Conservation (phyloP, 2,888 invertebrate genomes). For the Acrocyrtus sp. region DNA sequence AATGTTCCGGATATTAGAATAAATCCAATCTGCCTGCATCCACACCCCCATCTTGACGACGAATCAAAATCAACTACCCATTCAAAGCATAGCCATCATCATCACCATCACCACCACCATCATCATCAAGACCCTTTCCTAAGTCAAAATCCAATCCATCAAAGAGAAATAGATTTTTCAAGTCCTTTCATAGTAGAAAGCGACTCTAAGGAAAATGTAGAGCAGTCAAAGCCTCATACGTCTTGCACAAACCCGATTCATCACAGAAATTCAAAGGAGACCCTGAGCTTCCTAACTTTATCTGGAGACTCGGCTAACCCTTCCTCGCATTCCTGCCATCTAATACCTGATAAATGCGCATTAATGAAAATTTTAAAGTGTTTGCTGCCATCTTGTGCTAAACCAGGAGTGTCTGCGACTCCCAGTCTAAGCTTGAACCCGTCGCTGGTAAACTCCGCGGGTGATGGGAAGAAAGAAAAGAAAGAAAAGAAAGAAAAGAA, state of each 20-base stretch:
- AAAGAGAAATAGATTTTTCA: slow-evolving; percentile 16
- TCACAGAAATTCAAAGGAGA: slow-evolving; percentile 1
- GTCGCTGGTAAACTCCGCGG: not conserved
- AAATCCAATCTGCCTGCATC: slow-evolving; percentile 36
- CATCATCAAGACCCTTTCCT: not conserved
- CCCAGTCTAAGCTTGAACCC: not conserved
- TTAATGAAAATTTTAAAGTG: slow-evolving; percentile 35
- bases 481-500: not conserved
- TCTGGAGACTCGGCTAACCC: slow-evolving; percentile 13
- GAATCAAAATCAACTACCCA: not conserved
- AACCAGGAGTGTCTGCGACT: not conserved
- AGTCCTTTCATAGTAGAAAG: slow-evolving; percentile 2
- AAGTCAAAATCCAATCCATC: slow-evolving; percentile 21
- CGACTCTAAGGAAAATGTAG: not conserved
- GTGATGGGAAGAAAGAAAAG: not conserved
- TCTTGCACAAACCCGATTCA: not conserved
- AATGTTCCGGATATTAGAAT: slow-evolving; percentile 18
- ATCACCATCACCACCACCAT: not conserved
- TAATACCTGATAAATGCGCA: slow-evolving; percentile 32
- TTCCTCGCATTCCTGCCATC: slow-evolving; percentile 27
- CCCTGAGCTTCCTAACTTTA: slow-evolving; percentile 44
- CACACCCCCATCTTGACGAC: slow-evolving; percentile 14
- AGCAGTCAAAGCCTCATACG: not conserved
- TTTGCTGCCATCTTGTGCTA: slow-evolving; percentile 30
- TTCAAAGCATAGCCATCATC: not conserved